These are phyloP conservation scores for Siniperca scherzeri DNA, from an alignment of 2,797 vertebrate genomes.

Conservation along the genomic window DNA sequence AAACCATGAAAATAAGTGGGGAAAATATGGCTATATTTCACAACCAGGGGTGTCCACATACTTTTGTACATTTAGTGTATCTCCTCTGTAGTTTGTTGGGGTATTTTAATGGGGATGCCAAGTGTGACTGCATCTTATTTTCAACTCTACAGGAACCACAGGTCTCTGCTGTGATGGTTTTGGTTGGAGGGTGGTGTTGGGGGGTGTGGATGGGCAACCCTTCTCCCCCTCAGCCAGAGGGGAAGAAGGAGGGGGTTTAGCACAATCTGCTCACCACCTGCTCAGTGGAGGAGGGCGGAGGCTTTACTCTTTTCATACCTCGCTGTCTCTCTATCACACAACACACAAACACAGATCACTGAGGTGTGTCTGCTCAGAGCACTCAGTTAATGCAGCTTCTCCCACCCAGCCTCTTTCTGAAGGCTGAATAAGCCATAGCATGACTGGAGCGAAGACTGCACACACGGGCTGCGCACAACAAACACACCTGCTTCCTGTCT, in stretches of 20 bases:
- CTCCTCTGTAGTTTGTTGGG: conserved; percentile 1
- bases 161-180: conserved; percentile 49
- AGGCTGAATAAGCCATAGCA: conserved; percentile 48
- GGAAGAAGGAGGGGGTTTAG: conserved; percentile 35
- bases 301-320: conserved; percentile 28
- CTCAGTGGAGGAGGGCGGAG: conserved; percentile 47
- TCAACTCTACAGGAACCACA: conserved; percentile 29
- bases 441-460: conserved; percentile 42
- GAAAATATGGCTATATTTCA: too few species aligned
- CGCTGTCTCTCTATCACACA: conserved; percentile 31
- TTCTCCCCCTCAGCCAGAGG: conserved; percentile 48
- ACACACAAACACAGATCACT: conserved; percentile 58
- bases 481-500: conserved; percentile 76
- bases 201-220: conserved; percentile 22
- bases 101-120: conserved; percentile 12
- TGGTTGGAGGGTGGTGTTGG: conserved; percentile 17
- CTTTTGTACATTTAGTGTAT: neutral
- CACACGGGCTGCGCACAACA: conserved; percentile 39
- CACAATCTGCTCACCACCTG: conserved; percentile 79
- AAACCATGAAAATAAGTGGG: neutral
- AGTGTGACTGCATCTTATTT: conserved; percentile 35
- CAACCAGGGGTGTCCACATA: neutral
- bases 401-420: conserved; percentile 16
- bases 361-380: conserved; percentile 60
- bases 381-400: conserved; percentile 29